Percentiles rank a stretch among this genome's conserved stretches.
Evolutionary conservation across 2,888 invertebrate species (phyloP).

Genomic region (Thumatha senex): DNA sequence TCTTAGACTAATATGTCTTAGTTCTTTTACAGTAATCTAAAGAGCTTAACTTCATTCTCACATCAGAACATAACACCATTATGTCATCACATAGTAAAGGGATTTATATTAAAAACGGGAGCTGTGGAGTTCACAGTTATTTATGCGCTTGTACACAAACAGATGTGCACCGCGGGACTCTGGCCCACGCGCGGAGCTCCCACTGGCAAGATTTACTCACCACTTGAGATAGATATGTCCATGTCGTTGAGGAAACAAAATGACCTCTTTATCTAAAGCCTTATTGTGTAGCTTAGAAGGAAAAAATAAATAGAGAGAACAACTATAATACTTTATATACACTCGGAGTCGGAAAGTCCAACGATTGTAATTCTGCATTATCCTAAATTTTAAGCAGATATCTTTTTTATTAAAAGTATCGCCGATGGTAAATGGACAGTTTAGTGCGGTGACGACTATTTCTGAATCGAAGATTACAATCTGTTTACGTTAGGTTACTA

Average conservation of each 20-base stretch:
- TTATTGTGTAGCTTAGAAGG: conserved; percentile 5
- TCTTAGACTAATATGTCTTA: no score
- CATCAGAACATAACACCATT: conserved; percentile 46
- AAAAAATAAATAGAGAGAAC: neutral
- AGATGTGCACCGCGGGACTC: conserved; percentile 63
- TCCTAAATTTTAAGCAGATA: no score
- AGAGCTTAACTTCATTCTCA: conserved; percentile 16
- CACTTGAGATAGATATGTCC: conserved; percentile 36
- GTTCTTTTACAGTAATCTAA: neutral
- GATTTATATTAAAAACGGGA: conserved; percentile 67
- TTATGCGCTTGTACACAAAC: conserved; percentile 45
- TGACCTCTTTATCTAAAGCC: conserved; percentile 20
- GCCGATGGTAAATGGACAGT: no score
- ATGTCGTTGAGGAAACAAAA: conserved; percentile 34
- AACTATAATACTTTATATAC: neutral
- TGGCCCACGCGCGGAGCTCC: conserved; percentile 53
- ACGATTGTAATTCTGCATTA: no score
- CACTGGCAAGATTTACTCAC: conserved; percentile 33
- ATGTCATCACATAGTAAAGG: conserved; percentile 50
- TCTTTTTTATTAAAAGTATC: no score
- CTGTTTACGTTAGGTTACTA: no score
- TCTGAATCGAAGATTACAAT: no score
- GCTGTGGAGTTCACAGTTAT: conserved; percentile 52
- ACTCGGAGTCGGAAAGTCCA: neutral
- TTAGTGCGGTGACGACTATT: no score